Percentiles rank a stretch among this genome's conserved stretches.
phyloP scores from a whole-genome alignment of 2,888 invertebrate species.

The Campoplex nolae region DNA sequence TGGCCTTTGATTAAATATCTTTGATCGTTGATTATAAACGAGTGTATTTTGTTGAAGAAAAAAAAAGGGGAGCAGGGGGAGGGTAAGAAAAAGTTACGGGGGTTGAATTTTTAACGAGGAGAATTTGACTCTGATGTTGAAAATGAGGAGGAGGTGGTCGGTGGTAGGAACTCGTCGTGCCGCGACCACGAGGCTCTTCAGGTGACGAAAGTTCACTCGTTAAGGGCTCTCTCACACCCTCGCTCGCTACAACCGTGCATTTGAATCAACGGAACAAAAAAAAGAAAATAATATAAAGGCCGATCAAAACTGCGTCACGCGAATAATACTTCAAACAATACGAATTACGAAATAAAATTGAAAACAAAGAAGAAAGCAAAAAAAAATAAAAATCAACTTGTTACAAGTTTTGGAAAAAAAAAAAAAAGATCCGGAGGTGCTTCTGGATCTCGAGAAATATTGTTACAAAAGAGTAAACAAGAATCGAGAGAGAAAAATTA shows the following conservation, averaged over 20 bases:
- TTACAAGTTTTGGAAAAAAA: neutral
- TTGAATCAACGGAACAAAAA: neutral
- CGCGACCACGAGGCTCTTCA: constrained; percentile 22
- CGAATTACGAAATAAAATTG: neutral
- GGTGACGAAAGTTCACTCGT: constrained; percentile 61
- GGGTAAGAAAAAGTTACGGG: neutral
- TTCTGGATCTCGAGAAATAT: neutral
- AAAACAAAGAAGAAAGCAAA: neutral
- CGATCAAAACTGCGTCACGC: too few relatives aligned
- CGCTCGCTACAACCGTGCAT: constrained; percentile 12
- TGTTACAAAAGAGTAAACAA: neutral
- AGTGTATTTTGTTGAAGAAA: neutral
- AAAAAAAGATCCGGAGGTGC: neutral
- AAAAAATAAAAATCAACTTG: neutral
- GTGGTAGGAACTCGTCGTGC: constrained; percentile 26
- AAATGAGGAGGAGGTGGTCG: constrained; percentile 54
- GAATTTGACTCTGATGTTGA: constrained; percentile 10
- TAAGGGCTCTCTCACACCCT: constrained; percentile 11
- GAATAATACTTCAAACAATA: neutral
- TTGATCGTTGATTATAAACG: neutral
- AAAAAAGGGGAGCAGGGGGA: too few relatives aligned
- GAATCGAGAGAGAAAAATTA: neutral
- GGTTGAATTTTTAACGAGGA: neutral
- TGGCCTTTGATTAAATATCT: neutral
- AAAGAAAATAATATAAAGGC: neutral